Evolutionary conservation across 2,888 invertebrate species (phyloP), one percentile per base, ranked within the genome.

Genomic region (Tetramorium bicarinatum): DNA sequence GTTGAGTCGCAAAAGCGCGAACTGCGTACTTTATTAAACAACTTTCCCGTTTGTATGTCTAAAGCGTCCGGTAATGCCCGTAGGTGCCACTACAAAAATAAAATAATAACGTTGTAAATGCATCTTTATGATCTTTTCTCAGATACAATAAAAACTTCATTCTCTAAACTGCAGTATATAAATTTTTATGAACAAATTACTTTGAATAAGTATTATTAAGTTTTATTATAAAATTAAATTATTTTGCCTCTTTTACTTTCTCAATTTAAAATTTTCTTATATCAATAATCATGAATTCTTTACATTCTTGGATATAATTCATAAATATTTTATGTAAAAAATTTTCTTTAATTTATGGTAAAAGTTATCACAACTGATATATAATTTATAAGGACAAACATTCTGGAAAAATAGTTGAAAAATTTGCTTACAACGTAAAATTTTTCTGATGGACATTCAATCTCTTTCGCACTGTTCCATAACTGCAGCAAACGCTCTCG

Each of bases 1-100:
- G 72, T 84, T 4, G 90, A 89, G 9, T 90, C 74, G 77, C 94
- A 94, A 93, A 97, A 97, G 93, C 96, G 96, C 3, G 97, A 97
- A 91, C 96, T 96, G 89, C 95, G 94, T 15, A 97, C 94, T 91
- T 94, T 95, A 56, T 94, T 91, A 82, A 96, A 95, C 11, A 96
- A 95, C 90, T 95, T 95, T 34, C 97, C 97, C 84, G 95, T 94
- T 64, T 80, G 83, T 54, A 94, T 92, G 54, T 84, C 62, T 84
- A 92, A 86, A 21, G 75, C 56, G 71, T 89, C 87, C 49, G 94
- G 93, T 75, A 95, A 94, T 49, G 82, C 13, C 9, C 25, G 66
- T 15, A 79, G 49, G 7, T 82, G 59, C 62, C 83, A 85, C 88
- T 90, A 84, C 25, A 89, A 88, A 89, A 88, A 38, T 74, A 84